Percentiles rank a stretch among this genome's conserved stretches.
phyloP scores from a whole-genome alignment of 1,140 invertebrate species.

The Penaeus japonicus region DNA sequence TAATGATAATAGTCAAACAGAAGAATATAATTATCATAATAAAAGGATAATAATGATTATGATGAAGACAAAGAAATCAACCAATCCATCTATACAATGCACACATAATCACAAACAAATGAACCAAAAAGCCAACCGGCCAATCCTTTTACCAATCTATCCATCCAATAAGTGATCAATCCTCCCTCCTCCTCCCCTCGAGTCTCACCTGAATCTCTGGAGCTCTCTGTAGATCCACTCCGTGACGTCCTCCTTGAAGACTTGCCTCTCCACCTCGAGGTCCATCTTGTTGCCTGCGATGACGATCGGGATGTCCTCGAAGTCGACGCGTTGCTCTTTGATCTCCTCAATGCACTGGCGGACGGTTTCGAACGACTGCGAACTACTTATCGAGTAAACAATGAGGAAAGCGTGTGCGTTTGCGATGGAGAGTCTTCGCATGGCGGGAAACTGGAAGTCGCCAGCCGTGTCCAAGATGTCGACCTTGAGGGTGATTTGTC shows the following conservation, averaged over 20 bases:
- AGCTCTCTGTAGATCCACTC: constrained; percentile 63
- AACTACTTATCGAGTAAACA: constrained; percentile 84
- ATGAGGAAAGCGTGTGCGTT: constrained; percentile 89
- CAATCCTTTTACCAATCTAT: no score
- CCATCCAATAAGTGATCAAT: not conserved
- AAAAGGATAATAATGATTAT: no score
- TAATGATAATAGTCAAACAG: no score
- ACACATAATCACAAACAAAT: no score
- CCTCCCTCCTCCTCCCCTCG: not conserved
- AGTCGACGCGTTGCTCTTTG: constrained; percentile 66
- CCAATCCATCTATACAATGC: no score
- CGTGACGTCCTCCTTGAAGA: constrained; percentile 62
- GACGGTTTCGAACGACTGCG: constrained; percentile 77
- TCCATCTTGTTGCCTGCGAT: constrained; percentile 87
- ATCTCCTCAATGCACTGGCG: constrained; percentile 77
- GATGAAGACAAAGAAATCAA: no score
- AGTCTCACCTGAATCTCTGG: constrained; percentile 58
- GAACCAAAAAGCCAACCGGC: no score
- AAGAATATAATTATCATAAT: no score
- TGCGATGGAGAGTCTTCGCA: constrained; percentile 81
- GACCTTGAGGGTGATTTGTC: constrained; percentile 78
- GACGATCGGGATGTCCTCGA: constrained; percentile 83
- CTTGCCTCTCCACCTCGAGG: constrained; percentile 63
- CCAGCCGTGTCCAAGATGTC: constrained; percentile 89
- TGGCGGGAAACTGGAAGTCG: constrained; percentile 87